A percentile compares a stretch with the other conserved stretches of the same genome.
Evolutionary conservation across 2,113 vertebrate genomes (phyloP).

Genomic region (Rhizomys pruinosus): DNA sequence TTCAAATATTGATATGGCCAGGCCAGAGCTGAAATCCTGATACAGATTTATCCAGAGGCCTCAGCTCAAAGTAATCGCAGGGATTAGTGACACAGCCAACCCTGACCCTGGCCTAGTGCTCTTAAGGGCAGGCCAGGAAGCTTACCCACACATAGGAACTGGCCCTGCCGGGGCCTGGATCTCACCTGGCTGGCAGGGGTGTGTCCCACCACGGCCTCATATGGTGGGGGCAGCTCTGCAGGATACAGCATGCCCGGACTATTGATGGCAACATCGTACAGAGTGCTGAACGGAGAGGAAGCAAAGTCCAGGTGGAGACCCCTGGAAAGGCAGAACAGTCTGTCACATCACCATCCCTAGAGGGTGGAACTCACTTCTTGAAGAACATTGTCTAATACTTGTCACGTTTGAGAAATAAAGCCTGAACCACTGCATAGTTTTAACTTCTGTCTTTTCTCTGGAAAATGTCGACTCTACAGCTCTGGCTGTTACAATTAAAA

Average conservation of each 20-base stretch:
- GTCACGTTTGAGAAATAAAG: conserved; percentile 13
- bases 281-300: conserved; percentile 92
- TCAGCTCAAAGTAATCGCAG: rapidly evolving
- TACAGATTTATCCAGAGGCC: rapidly evolving
- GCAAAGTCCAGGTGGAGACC: conserved; percentile 94
- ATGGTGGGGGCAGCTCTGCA: conserved; percentile 95
- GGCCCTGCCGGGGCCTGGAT: background rate
- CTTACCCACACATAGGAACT: rapidly evolving
- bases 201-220: conserved; percentile 95
- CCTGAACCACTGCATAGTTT: background rate
- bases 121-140: background rate
- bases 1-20: rapidly evolving
- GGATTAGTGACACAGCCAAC: no score
- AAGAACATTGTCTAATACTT: background rate
- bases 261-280: conserved; percentile 95
- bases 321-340: conserved; percentile 84
- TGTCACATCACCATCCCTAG: background rate
- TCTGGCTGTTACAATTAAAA: background rate
- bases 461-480: background rate
- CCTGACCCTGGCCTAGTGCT: background rate
- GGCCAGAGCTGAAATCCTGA: background rate
- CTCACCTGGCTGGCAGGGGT: conserved; percentile 92
- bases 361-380: background rate
- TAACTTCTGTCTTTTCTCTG: background rate
- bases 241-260: conserved; percentile 95